Evolutionary conservation across 37 sponge, comb jelly and placozoan species (phyloP).

Genomic region (Dysidea cf. avara): DNA sequence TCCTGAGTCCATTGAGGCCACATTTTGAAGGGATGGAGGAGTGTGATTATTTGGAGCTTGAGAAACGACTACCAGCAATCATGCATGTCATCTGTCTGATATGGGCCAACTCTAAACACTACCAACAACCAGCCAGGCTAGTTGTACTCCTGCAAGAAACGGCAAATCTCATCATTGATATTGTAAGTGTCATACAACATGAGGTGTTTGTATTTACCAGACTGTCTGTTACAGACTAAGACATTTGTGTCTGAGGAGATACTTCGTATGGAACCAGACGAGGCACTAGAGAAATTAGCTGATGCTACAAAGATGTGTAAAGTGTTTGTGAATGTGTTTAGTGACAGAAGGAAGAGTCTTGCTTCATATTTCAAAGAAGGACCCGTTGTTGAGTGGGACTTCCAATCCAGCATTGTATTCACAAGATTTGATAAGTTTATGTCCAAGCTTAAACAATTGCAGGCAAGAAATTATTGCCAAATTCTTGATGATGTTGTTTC

Average conservation of each 20-base stretch:
- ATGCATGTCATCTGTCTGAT: slow-evolving; percentile 85
- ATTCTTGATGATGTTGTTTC: too few relatives aligned
- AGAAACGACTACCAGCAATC: slow-evolving; percentile 56
- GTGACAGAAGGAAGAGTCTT: slow-evolving; percentile 41
- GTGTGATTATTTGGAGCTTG: slow-evolving; percentile 69
- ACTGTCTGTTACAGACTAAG: slow-evolving; percentile 28
- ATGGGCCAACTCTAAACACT: slow-evolving; percentile 89
- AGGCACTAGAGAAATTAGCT: slow-evolving; percentile 81
- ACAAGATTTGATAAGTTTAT: slow-evolving; percentile 77
- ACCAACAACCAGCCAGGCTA: slow-evolving; percentile 83
- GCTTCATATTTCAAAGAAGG: slow-evolving; percentile 72
- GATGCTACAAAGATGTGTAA: slow-evolving; percentile 77
- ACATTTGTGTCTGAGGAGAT: slow-evolving; percentile 83
- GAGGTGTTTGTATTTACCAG: too few relatives aligned
- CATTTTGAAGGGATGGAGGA: slow-evolving; percentile 88
- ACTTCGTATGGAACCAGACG: slow-evolving; percentile 83
- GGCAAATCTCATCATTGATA: slow-evolving; percentile 83
- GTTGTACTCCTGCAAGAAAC: slow-evolving; percentile 91
- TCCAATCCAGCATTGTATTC: slow-evolving; percentile 75
- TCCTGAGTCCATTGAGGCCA: slow-evolving; percentile 71
- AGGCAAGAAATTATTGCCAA: slow-evolving; percentile 75
- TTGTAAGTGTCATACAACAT: slow-evolving; percentile 48
- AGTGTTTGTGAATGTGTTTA: slow-evolving; percentile 49
- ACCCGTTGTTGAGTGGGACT: slow-evolving; percentile 74
- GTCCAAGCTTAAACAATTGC: slow-evolving; percentile 48